Conservation (phyloP, 2,113 vertebrate genomes). For the Varanus salvator region DNA sequence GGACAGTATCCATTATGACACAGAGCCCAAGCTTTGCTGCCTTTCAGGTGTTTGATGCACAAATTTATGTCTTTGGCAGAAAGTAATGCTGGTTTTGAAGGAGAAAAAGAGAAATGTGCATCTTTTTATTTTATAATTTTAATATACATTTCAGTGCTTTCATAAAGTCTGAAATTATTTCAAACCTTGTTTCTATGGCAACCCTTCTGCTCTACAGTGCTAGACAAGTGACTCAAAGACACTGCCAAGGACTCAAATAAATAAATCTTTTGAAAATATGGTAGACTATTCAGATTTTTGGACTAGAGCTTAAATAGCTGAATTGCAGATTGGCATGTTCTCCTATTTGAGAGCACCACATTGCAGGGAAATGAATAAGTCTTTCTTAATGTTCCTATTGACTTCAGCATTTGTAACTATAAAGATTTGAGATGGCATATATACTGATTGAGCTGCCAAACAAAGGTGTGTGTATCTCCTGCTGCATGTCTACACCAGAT, state of each 20-base stretch:
- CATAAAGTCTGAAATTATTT: slow-evolving; percentile 64
- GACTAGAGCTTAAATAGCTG: slow-evolving; percentile 3
- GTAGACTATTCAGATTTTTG: neutral
- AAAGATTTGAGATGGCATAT: neutral
- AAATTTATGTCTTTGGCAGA: slow-evolving; percentile 18
- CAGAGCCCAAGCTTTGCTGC: neutral
- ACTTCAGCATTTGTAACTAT: neutral
- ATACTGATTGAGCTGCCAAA: neutral
- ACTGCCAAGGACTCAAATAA: slow-evolving; percentile 39
- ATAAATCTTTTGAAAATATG: slow-evolving; percentile 45
- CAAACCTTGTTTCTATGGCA: slow-evolving; percentile 71
- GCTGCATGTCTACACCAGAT: no score
- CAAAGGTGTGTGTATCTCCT: neutral
- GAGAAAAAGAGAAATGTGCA: slow-evolving; percentile 38
- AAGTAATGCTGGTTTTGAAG: neutral
- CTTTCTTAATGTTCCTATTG: neutral
- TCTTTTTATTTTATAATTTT: slow-evolving; percentile 21
- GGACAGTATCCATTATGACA: neutral
- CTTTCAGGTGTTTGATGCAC: neutral
- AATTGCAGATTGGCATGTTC: neutral
- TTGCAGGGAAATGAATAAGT: neutral
- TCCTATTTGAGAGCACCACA: neutral
- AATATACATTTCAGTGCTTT: slow-evolving; percentile 56
- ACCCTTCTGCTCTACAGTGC: slow-evolving; percentile 21
- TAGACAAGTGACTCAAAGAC: slow-evolving; percentile 40